Evolutionary conservation across 2,113 vertebrate genomes (phyloP), one percentile per base, ranked within the genome.

Genomic region (Dascyllus trimaculatus): DNA sequence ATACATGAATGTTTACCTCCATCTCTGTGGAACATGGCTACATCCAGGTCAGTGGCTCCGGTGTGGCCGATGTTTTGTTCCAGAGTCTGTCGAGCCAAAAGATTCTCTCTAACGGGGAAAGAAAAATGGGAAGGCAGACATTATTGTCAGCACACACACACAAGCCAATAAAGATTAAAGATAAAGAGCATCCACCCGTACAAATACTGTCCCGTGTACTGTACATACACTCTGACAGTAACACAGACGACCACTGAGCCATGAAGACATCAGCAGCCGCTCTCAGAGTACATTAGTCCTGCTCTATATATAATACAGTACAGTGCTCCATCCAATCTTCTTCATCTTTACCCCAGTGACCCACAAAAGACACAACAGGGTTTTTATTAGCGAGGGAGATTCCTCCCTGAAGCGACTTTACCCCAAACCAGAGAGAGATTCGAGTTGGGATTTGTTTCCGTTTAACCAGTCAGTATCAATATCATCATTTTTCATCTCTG

Each of bases 21-120:
- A 22, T 99, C 97, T 58, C 97, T 95, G 89, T 99, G 98, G 85
- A 99, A 99, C 96, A 99, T 99, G 73, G 98, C 98, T 48, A 99
- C 96, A 0, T 99, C 98, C 1, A 99, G 96, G 92, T 99, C 97
- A 0, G 98, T 99, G 32, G 98, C 98, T 71, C 98, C 98, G 0
- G 96, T 90, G 0, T 98, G 97, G 83, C 95, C 95, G 54, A 98
- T 93, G 89, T 95, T 97, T 84, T 96, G 96, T 75, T 99, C 98
- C 67, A 97, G 92, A 66, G 95, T 96, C 83, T 97, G 97, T 76
- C 95, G 97, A 26, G 93, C 95, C 54, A 96, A 86, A 85, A 97
- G 87, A 11, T 97, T 99, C 88, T 99, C 98, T 93, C 98, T 99
- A 88, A 64, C 45, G 59, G 69, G 58, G 38, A 21, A 46, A 88